A percentile compares a stretch with the other conserved stretches of the same genome.
phyloP scores from a whole-genome alignment of 2,888 invertebrate species.

The Chrysolina haemoptera region DNA sequence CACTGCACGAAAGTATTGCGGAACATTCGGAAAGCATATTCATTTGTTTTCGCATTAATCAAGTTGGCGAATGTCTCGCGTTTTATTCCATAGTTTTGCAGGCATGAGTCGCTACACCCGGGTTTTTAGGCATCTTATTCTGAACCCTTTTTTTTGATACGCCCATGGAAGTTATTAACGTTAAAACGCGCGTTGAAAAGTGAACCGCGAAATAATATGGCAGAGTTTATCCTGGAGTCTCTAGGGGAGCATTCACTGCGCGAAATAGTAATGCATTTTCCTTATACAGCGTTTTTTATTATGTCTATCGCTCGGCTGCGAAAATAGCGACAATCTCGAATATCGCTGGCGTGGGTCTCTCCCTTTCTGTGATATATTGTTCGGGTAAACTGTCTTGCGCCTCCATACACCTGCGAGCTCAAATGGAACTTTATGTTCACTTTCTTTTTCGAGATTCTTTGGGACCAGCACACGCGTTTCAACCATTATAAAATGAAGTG shows the following conservation, averaged over 20 bases:
- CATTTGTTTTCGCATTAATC: too few species aligned
- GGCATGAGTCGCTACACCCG: too few species aligned
- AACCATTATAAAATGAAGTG: neutral
- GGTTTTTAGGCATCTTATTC: too few species aligned
- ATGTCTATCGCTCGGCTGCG: conserved; percentile 68
- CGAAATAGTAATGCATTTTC: conserved; percentile 71
- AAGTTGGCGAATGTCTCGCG: too few species aligned
- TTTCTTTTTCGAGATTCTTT: neutral
- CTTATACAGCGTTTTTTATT: conserved; percentile 71
- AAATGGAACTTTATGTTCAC: conserved; percentile 13
- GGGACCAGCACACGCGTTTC: neutral
- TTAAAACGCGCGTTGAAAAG: conserved; percentile 63
- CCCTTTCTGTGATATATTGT: conserved; percentile 48
- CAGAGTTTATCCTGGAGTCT: conserved; percentile 65
- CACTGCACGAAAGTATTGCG: too few species aligned
- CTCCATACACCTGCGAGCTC: conserved; percentile 29
- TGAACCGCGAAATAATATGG: conserved; percentile 67
- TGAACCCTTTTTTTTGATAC: neutral
- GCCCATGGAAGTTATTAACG: conserved; percentile 63
- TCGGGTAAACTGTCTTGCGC: conserved; percentile 49
- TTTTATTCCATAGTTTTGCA: too few species aligned
- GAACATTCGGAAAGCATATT: too few species aligned
- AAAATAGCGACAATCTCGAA: conserved; percentile 69
- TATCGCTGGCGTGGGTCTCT: conserved; percentile 65
- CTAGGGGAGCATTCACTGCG: conserved; percentile 67